phyloP scores from a whole-genome alignment of 2,888 invertebrate genomes.

The Pyralis farinalis region DNA sequence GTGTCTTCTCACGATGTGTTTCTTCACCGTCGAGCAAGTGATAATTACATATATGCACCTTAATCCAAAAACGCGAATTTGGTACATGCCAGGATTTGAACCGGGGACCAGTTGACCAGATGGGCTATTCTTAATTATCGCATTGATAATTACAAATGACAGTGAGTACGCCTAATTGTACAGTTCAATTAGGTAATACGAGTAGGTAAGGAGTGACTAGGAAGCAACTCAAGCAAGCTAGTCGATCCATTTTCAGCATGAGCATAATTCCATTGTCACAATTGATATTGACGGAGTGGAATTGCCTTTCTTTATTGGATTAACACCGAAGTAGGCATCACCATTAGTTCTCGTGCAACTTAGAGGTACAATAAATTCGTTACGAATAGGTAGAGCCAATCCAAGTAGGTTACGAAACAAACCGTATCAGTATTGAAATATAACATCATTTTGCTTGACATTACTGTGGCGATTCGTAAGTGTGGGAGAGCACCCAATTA shows the following conservation, averaged over 20 bases:
- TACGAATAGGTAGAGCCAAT: constrained; percentile 31
- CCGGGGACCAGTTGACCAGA: no score
- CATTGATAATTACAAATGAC: no score
- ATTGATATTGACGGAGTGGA: constrained; percentile 37
- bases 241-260: constrained; percentile 16
- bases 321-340: constrained; percentile 38
- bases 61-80: no score
- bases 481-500: constrained; percentile 41
- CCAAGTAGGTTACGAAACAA: constrained; percentile 16
- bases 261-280: constrained; percentile 17
- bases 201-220: background rate
- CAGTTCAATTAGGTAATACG: no score
- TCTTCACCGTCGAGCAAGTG: no score
- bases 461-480: constrained; percentile 25
- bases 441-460: constrained; percentile 18
- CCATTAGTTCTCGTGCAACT: constrained; percentile 40
- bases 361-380: constrained; percentile 45
- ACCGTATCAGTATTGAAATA: constrained; percentile 18
- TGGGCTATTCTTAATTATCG: no score
- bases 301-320: constrained; percentile 43
- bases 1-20: no score
- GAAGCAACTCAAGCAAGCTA: constrained; percentile 1
- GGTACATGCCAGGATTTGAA: no score
- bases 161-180: no score
- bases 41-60: no score